Conservation (phyloP, 2,113 vertebrate species). For the Mionectes macconnelli region DNA sequence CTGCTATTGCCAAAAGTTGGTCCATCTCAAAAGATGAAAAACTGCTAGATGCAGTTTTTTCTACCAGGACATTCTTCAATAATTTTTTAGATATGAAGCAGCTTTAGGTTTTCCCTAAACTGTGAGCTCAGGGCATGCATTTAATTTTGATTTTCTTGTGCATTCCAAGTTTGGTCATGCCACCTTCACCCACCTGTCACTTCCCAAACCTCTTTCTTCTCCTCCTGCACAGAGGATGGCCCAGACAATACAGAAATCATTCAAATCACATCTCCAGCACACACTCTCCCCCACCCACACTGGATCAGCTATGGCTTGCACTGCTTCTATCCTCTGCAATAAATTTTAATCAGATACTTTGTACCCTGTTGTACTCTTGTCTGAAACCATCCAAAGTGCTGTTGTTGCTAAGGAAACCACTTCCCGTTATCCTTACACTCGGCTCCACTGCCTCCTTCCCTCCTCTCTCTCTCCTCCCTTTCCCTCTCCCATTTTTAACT, state of each 20-base stretch:
- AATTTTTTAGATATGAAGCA: neutral
- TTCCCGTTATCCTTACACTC: constrained; percentile 40
- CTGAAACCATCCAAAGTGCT: constrained; percentile 65
- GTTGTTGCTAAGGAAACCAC: constrained; percentile 61
- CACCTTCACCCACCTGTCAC: neutral
- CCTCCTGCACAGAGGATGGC: neutral
- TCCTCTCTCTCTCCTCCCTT: neutral
- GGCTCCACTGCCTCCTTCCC: neutral
- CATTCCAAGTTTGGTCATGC: neutral
- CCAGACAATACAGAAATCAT: constrained; percentile 23
- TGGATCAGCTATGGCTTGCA: constrained; percentile 5
- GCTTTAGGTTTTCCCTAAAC: neutral
- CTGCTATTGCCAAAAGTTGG: neutral
- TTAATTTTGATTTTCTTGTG: neutral
- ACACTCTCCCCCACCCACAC: neutral
- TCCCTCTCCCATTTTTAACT: neutral
- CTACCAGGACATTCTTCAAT: neutral
- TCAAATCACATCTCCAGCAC: neutral
- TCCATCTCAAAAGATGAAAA: neutral
- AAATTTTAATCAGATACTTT: constrained; percentile 77
- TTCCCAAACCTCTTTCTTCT: neutral
- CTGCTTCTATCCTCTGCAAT: constrained; percentile 34
- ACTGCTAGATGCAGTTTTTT: neutral
- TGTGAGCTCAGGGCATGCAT: neutral
- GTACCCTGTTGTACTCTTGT: constrained; percentile 61